Percentiles rank a stretch among this genome's conserved stretches.
Evolutionary conservation across 2,797 vertebrate genomes (phyloP).

Genomic region (Galago senegalensis): DNA sequence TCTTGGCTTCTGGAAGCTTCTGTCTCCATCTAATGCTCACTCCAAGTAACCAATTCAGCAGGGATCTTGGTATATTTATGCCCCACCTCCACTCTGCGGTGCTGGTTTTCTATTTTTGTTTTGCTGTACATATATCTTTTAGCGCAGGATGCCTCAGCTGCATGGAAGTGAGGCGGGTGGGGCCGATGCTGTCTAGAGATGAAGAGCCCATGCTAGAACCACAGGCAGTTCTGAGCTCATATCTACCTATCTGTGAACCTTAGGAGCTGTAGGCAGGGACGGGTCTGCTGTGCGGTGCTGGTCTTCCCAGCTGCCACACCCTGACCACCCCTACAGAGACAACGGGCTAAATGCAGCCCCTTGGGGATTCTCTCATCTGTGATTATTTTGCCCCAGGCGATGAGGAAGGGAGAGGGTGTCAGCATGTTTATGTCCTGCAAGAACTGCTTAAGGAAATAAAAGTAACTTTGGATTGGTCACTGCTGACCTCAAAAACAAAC

Average conservation of each 20-base stretch:
- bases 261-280: neutral
- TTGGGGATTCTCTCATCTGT: neutral
- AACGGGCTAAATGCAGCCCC: neutral
- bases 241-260: too few relatives aligned
- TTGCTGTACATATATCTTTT: slow-evolving; percentile 32
- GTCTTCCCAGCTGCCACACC: neutral
- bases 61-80: neutral
- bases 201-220: neutral
- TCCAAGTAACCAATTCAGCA: neutral
- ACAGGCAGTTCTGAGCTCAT: neutral
- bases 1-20: neutral
- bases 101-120: slow-evolving; percentile 56
- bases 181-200: neutral
- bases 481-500: slow-evolving; percentile 18
- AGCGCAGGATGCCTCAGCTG: neutral
- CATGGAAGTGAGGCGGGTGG: neutral
- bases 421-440: neutral
- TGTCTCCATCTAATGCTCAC: neutral
- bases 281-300: neutral
- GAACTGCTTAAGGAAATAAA: slow-evolving; percentile 41
- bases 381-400: neutral
- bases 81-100: neutral
- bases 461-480: neutral
- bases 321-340: neutral
- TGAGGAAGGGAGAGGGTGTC: slow-evolving; percentile 35